Evolutionary conservation across 2,113 vertebrate genomes (phyloP).

Genomic region (Cariama cristata): DNA sequence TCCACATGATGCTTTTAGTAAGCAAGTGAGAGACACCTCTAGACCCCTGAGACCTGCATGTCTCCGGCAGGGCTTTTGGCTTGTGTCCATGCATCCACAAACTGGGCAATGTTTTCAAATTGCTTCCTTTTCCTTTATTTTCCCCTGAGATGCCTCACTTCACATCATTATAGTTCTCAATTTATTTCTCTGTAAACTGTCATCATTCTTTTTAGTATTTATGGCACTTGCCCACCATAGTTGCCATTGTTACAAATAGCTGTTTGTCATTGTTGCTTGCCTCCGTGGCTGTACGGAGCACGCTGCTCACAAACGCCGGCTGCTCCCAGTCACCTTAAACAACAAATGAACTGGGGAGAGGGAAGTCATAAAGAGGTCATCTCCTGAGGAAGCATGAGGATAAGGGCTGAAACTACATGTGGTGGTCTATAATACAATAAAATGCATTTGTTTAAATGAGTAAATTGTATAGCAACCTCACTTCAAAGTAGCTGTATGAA

Average conservation of each 20-base stretch:
- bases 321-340: not conserved
- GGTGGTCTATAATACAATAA: not conserved
- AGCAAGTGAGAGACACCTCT: rapidly evolving
- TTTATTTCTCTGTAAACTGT: not conserved
- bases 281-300: rapidly evolving
- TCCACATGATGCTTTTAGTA: not conserved
- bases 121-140: not conserved
- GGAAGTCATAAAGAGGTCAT: not conserved
- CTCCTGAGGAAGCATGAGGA: not conserved
- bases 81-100: rapidly evolving
- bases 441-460: not conserved
- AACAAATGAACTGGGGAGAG: not conserved
- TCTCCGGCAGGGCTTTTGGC: not conserved
- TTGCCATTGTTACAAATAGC: not conserved
- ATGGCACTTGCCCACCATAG: not conserved
- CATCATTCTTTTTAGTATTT: not conserved
- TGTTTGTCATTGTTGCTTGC: not conserved
- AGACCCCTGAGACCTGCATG: not conserved
- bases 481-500: not conserved
- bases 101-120: not conserved
- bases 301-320: not conserved
- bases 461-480: not conserved
- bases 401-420: not conserved
- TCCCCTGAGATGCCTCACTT: not conserved
- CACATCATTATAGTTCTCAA: not conserved